Base-by-base conservation (phyloP, 2,888 invertebrate genomes). In the Listrodromus nycthemerus region DNA sequence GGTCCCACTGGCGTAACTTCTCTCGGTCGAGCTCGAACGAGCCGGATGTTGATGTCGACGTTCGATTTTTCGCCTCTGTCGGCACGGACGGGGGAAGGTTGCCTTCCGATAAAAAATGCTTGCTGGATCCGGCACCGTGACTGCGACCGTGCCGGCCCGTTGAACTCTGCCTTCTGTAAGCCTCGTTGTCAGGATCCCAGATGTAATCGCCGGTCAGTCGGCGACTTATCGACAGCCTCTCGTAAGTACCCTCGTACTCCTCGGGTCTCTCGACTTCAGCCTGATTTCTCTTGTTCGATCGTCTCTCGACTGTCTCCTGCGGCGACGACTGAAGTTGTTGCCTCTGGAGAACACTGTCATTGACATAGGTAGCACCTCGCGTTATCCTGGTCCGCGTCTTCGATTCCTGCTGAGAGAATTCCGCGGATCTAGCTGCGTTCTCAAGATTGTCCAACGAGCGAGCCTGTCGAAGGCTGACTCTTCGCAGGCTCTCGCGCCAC, bases 1-100 rank as follows among this genome's bases (percentile, higher is more conserved):
- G 95, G 94, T 97, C 97, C 97, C 97, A 97, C 91, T 97, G 97
- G 74, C 97, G 95, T 89, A 97, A 95, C 88, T 97, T 97, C 94
- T 97, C 97, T 89, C 97, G 95, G 94, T 97, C 97, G 90, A 97
- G 96, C 93, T 94, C 94, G 92, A 94, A 94, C 82, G 92, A 91
- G 58, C 90, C 91, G 88, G 92, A 91, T 85, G 87, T 86, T n/a
- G 77, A 78, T 69, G 83, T 77, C 67, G 85, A 73, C 83, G 71
- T 86, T 86, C 82, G 90, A 87, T 76, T 88, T 86, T 66, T 70
- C 79, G 87, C 74, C 67, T 79, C 76, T 24, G 67, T 58, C 71
- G 89, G 89, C 92, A 78, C 89, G 89, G 86, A 82, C 89, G 92
- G 91, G 91, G 93, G 93, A 92, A 92, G 93, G 92, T 93, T 92